Conservation (phyloP, 2,113 vertebrate species). For the Thalassarche chlororhynchos region DNA sequence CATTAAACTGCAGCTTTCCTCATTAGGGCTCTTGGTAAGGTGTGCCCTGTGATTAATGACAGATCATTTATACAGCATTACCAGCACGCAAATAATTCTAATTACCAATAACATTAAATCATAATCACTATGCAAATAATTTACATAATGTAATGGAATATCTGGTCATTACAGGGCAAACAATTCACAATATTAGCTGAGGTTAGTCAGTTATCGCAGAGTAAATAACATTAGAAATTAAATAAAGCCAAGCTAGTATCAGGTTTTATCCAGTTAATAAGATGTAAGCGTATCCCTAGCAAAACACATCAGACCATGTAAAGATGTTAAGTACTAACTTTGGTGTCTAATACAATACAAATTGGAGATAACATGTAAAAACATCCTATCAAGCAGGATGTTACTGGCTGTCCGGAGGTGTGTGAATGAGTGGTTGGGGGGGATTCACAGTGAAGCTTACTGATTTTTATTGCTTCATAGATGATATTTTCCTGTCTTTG, state of each 20-base stretch:
- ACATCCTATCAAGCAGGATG: neutral
- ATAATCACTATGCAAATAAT: constrained; percentile 73
- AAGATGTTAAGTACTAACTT: neutral
- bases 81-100: constrained; percentile 69
- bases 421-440: neutral
- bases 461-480: neutral
- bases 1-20: neutral
- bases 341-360: neutral
- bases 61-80: constrained; percentile 28
- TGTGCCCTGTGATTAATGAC: constrained; percentile 58
- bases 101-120: constrained; percentile 60
- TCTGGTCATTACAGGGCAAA: constrained; percentile 66
- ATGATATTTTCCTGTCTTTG: neutral
- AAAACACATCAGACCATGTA: constrained; percentile 14
- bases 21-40: constrained; percentile 30
- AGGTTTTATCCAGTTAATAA: constrained; percentile 57
- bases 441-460: neutral
- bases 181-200: constrained; percentile 65
- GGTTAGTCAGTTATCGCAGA: constrained; percentile 57
- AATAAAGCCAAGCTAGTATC: constrained; percentile 64
- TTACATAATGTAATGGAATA: constrained; percentile 69
- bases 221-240: constrained; percentile 71
- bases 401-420: neutral
- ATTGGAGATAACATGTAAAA: neutral
- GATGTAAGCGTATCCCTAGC: neutral